Conservation (phyloP, 2,888 invertebrate species). For the Sepiola atlantica region DNA sequence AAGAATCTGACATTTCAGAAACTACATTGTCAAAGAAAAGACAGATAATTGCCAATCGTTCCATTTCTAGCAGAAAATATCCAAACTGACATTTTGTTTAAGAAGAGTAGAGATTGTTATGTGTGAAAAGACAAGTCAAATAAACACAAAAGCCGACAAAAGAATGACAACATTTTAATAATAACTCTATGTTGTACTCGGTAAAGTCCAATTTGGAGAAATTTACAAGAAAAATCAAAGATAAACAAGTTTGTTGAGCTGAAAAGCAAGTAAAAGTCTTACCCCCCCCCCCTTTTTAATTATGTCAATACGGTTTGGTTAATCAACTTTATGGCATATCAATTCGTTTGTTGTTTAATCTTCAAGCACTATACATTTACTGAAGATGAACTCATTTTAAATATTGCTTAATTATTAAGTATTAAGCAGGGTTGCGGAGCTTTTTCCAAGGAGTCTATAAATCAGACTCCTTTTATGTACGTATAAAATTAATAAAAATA, state of each 20-base stretch:
- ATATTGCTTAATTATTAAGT: no score
- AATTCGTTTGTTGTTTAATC: no score
- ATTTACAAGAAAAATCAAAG: not conserved
- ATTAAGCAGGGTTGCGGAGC: no score
- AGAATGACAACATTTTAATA: not conserved
- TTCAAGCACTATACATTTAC: no score
- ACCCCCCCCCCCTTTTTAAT: no score
- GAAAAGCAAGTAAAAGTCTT: not conserved
- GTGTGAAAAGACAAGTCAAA: not conserved
- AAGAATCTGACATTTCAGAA: not conserved
- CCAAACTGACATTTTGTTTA: not conserved
- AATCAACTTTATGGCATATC: no score
- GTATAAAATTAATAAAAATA: no score
- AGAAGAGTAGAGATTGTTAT: not conserved
- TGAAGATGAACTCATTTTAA: no score
- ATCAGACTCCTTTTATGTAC: no score
- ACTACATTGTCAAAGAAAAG: not conserved
- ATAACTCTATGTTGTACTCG: not conserved
- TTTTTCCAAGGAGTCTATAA: no score
- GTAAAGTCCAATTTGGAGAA: not conserved
- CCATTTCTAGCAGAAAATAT: not conserved
- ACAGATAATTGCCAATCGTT: not conserved
- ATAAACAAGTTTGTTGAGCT: not conserved
- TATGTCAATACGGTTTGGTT: no score
- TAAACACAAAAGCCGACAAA: not conserved